phyloP scores from a whole-genome alignment of 2,888 invertebrate genomes.

The Spialia ferax region DNA sequence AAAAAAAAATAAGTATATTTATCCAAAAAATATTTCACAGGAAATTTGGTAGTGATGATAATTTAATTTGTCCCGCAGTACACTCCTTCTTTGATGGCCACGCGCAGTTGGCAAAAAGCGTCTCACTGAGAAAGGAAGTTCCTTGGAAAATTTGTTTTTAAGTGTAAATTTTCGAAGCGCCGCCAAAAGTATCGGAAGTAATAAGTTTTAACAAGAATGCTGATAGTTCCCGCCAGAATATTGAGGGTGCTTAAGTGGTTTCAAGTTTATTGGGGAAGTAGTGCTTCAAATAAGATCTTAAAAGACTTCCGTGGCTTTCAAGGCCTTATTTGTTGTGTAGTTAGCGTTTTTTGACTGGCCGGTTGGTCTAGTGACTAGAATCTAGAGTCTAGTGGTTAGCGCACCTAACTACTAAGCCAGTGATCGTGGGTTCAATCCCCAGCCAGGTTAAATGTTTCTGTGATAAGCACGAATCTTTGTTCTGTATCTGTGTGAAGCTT shows the following conservation, averaged over 20 bases:
- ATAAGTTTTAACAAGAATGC: conserved; percentile 2
- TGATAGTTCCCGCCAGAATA: conserved; percentile 4
- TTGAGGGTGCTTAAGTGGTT: conserved; percentile 4
- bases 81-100: conserved; percentile 13
- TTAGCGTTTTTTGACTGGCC: too few species aligned
- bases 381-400: too few species aligned
- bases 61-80: background rate
- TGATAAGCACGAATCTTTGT: too few species aligned
- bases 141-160: conserved; percentile 14
- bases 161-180: conserved; percentile 15
- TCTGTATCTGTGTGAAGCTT: too few species aligned
- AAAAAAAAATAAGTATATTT: too few species aligned
- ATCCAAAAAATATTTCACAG: too few species aligned
- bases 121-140: conserved; percentile 10
- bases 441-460: too few species aligned
- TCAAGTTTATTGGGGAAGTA: background rate
- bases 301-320: too few species aligned
- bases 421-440: too few species aligned
- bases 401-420: too few species aligned
- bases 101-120: conserved; percentile 17
- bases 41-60: background rate
- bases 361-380: too few species aligned
- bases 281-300: background rate
- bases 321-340: too few species aligned
- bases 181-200: conserved; percentile 15